Evolutionary conservation across 2,888 invertebrate species (phyloP).

Genomic region (Clistopyga incitator): DNA sequence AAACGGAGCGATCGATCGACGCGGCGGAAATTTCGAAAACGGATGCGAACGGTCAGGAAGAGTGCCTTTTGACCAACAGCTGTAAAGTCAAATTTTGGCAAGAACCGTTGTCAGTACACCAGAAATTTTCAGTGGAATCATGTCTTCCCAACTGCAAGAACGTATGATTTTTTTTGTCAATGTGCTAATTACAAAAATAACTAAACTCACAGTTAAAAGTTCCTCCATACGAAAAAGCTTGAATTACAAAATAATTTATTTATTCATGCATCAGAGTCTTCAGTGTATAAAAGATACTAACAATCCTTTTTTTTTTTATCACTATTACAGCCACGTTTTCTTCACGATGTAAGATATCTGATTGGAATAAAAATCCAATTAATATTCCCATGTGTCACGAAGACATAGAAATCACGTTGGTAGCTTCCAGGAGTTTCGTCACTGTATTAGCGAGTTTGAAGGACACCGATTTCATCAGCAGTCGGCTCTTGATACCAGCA

Average conservation of each 20-base stretch:
- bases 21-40: not conserved
- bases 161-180: not conserved
- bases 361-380: not conserved
- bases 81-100: not conserved
- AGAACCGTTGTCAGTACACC: constrained; percentile 14
- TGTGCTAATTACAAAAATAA: not conserved
- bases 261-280: constrained; percentile 15
- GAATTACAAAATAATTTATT: constrained; percentile 33
- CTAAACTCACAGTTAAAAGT: not conserved
- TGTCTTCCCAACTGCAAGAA: not conserved
- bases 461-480: constrained; percentile 86
- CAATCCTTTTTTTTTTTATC: constrained; percentile 7
- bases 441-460: constrained; percentile 87
- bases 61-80: constrained; percentile 15
- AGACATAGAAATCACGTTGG: constrained; percentile 88
- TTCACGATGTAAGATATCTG: not conserved
- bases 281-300: constrained; percentile 13
- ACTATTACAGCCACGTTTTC: constrained; percentile 9
- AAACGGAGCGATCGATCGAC: not conserved
- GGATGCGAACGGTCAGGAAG: not conserved
- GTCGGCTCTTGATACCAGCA: constrained; percentile 87
- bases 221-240: not conserved
- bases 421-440: constrained; percentile 86
- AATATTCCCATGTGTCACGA: constrained; percentile 77
- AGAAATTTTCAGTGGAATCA: not conserved